A percentile compares a stretch with the other conserved stretches of the same genome.
Conservation (phyloP, 2,797 vertebrate species). For the Chaunax sp. region DNA sequence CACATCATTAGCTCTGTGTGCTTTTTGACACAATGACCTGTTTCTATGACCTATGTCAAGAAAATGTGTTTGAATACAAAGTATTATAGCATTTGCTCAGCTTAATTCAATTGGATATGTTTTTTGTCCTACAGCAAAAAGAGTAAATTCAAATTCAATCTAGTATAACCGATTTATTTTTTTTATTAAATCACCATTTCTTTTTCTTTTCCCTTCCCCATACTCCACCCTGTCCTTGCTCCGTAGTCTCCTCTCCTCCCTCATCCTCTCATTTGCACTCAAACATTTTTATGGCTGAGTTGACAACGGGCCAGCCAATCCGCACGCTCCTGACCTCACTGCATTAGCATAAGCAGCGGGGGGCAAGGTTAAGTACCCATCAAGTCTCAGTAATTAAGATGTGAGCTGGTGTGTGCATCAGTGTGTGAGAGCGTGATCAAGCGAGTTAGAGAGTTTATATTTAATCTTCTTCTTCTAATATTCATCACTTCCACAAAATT, state of each 20-base stretch:
- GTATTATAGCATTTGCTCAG: too few relatives aligned
- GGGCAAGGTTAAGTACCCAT: constrained; percentile 82
- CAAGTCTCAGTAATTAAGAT: constrained; percentile 80
- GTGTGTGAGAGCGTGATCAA: constrained; percentile 37
- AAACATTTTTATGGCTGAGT: constrained; percentile 73
- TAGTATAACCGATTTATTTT: neutral
- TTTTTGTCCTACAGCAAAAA: neutral
- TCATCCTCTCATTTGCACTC: constrained; percentile 66
- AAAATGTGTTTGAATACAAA: too few relatives aligned
- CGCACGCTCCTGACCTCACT: constrained; percentile 72
- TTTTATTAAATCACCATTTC: neutral
- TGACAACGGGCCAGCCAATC: constrained; percentile 78
- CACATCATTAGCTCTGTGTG: constrained; percentile 4
- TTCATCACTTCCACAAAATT: constrained; percentile 48
- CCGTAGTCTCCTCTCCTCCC: constrained; percentile 38
- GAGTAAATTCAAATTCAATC: neutral
- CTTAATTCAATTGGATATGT: neutral
- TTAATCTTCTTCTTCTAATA: constrained; percentile 56
- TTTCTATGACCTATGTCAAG: neutral
- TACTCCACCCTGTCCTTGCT: constrained; percentile 53
- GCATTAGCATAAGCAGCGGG: constrained; percentile 79
- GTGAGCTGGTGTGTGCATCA: constrained; percentile 55
- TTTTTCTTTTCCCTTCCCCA: neutral
- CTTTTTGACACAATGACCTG: neutral
- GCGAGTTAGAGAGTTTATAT: constrained; percentile 30